Percentiles rank a stretch among this genome's conserved stretches.
Evolutionary conservation across 2,113 vertebrate genomes (phyloP).

Genomic region (mouse (Mus musculus)): DNA sequence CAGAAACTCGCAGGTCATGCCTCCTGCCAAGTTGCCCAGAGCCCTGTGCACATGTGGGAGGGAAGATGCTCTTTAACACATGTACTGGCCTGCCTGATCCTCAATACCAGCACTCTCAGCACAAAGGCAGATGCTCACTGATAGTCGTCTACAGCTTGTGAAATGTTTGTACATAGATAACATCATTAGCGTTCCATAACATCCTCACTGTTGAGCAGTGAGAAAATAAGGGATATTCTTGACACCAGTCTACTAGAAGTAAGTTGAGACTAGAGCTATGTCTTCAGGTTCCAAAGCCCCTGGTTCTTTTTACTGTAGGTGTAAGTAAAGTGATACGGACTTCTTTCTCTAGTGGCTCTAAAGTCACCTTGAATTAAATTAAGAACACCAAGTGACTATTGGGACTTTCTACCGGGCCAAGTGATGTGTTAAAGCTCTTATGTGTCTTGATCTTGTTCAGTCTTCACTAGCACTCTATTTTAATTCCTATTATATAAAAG

Average conservation of each 20-base stretch:
- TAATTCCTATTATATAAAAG: constrained; percentile 41
- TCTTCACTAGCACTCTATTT: constrained; percentile 23
- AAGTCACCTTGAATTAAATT: constrained; percentile 57
- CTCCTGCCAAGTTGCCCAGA: constrained; percentile 89
- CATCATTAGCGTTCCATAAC: constrained; percentile 41
- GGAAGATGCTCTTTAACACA: constrained; percentile 17
- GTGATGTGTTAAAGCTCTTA: background rate
- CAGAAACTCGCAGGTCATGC: constrained; percentile 90
- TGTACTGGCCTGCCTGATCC: background rate
- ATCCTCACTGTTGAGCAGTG: constrained; percentile 18
- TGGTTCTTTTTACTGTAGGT: constrained; percentile 22
- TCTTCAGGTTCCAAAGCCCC: constrained; percentile 13
- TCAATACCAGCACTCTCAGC: constrained; percentile 19
- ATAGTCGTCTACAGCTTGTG: constrained; percentile 20
- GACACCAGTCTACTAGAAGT: constrained; percentile 1
- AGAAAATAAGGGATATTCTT: constrained; percentile 31
- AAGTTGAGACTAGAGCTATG: background rate
- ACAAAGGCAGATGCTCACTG: constrained; percentile 44
- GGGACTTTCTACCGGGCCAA: background rate
- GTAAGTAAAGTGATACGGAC: background rate
- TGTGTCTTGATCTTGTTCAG: constrained; percentile 1
- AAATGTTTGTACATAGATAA: constrained; percentile 18
- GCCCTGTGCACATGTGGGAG: constrained; percentile 79
- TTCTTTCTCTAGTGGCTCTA: constrained; percentile 25
- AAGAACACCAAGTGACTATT: constrained; percentile 36